These are phyloP conservation scores for Cordylochernes scorpioides DNA, from an alignment of 2,888 invertebrate species.

Conservation along the genomic window DNA sequence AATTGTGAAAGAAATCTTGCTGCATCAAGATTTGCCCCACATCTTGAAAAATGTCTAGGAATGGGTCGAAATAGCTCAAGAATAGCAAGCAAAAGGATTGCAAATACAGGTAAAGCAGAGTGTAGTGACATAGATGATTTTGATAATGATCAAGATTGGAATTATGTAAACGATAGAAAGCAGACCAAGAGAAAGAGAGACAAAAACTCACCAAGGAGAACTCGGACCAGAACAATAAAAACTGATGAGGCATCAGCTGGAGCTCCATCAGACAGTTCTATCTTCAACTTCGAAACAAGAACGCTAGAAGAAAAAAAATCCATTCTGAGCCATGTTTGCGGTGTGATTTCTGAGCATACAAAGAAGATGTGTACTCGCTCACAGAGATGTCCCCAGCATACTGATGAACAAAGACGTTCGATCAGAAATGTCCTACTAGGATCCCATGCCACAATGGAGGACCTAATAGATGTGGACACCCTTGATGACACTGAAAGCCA, in stretches of 20 bases:
- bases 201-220: slow-evolving; percentile 3
- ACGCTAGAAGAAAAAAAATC: too few species aligned
- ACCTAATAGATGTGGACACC: slow-evolving; percentile 1
- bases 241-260: too few species aligned
- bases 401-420: slow-evolving; percentile 38
- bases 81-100: slow-evolving; percentile 44
- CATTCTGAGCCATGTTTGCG: slow-evolving; percentile 43
- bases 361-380: slow-evolving; percentile 43
- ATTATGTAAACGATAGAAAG: slow-evolving; percentile 3
- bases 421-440: slow-evolving; percentile 24
- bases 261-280: too few species aligned
- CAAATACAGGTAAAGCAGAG: slow-evolving; percentile 4
- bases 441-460: too few species aligned
- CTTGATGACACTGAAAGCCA: slow-evolving; percentile 2
- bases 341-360: slow-evolving; percentile 43
- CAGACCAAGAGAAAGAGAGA: slow-evolving; percentile 3
- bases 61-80: slow-evolving; percentile 72
- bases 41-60: slow-evolving; percentile 80
- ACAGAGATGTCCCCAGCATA: slow-evolving; percentile 40
- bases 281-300: too few species aligned
- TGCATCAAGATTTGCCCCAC: slow-evolving; percentile 63
- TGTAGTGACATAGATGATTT: slow-evolving; percentile 9
- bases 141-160: slow-evolving; percentile 11
- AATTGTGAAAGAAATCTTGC: slow-evolving; percentile 51
- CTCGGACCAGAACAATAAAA: slow-evolving; percentile 2